These are phyloP conservation scores for Plecotus auritus DNA, from an alignment of 2,113 vertebrate species.

Conservation along the genomic window DNA sequence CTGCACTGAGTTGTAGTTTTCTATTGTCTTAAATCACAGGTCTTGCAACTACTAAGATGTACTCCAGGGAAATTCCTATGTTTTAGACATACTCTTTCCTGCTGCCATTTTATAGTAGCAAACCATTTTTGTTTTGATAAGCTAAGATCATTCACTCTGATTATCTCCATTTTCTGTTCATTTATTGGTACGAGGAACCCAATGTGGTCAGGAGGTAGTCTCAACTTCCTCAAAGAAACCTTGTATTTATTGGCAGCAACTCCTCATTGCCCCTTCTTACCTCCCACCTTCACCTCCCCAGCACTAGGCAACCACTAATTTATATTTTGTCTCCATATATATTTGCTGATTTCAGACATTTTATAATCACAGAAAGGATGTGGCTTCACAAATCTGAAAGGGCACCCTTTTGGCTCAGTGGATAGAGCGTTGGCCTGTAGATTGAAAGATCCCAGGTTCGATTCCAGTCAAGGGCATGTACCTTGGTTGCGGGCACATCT, in stretches of 20 bases:
- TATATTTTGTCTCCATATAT: neutral
- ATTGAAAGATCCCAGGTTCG: no score
- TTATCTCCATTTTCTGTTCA: neutral
- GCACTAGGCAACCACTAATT: neutral
- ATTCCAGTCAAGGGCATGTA: no score
- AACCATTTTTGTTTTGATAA: neutral
- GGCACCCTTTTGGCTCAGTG: no score
- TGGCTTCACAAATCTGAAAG: neutral
- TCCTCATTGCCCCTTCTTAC: neutral
- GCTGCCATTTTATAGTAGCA: neutral
- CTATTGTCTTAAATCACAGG: neutral
- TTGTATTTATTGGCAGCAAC: neutral
- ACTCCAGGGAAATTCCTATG: neutral
- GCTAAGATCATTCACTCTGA: neutral
- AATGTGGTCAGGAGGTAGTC: neutral
- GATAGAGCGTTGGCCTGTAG: no score
- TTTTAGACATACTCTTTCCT: neutral
- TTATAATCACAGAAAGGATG: neutral
- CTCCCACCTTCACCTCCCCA: neutral
- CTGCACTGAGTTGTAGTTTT: neutral
- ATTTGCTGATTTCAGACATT: neutral
- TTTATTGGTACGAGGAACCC: neutral
- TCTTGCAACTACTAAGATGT: neutral
- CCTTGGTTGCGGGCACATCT: no score
- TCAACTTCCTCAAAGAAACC: neutral